phyloP scores from a whole-genome alignment of 2,113 vertebrate species.

The Oplegnathus fasciatus region DNA sequence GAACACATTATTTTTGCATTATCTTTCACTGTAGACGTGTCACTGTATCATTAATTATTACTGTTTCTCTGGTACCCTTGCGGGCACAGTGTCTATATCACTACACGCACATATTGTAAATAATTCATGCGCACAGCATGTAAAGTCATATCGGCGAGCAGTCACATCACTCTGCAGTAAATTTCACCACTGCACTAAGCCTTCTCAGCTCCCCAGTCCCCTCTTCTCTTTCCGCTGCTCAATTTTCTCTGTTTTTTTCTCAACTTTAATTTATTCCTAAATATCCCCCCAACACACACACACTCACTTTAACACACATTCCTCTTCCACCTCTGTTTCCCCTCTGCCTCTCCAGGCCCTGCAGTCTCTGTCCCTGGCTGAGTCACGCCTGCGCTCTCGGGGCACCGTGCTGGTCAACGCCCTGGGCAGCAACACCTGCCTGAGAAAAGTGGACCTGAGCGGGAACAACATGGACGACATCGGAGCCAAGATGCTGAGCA shows the following conservation, averaged over 20 bases:
- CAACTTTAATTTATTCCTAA: conserved; percentile 25
- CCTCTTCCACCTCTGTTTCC: neutral
- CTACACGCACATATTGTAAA: conserved; percentile 59
- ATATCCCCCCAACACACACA: neutral
- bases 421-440: conserved; percentile 90
- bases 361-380: conserved; percentile 88
- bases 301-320: neutral
- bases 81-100: conserved; percentile 47
- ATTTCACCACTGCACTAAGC: conserved; percentile 20
- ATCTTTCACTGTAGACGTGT: conserved; percentile 45
- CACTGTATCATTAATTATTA: conserved; percentile 66
- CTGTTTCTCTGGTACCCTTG: conserved; percentile 32
- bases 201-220: neutral
- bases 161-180: conserved; percentile 44
- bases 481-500: conserved; percentile 92
- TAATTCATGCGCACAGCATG: conserved; percentile 69
- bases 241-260: neutral
- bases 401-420: conserved; percentile 91
- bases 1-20: conserved; percentile 40
- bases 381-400: conserved; percentile 89
- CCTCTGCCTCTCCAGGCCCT: conserved; percentile 78
- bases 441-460: conserved; percentile 90
- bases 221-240: neutral
- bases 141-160: conserved; percentile 42
- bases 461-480: conserved; percentile 92